A percentile compares a stretch with the other conserved stretches of the same genome.
These are phyloP conservation scores for Oreochromis grahami DNA, from an alignment of 2,797 vertebrate genomes.

Conservation along the genomic window DNA sequence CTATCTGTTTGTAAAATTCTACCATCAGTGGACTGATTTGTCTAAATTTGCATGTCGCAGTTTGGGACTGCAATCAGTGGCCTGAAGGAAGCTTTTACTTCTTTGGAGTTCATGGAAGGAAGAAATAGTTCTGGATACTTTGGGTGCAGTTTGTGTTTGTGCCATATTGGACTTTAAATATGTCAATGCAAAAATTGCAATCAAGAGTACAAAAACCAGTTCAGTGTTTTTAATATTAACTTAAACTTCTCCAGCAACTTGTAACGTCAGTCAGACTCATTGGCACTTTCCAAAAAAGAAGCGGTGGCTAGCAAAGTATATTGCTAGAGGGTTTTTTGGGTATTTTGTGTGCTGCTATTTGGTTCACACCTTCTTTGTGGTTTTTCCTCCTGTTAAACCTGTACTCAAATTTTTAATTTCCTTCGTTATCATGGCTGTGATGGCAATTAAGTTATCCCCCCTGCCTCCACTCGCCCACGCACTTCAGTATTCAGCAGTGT, in stretches of 20 bases:
- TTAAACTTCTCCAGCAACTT: not conserved
- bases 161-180: not conserved
- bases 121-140: not conserved
- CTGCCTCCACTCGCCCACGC: conserved; percentile 43
- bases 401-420: conserved; percentile 41
- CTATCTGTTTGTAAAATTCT: not conserved
- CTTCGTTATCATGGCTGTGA: conserved; percentile 22
- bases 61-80: not conserved
- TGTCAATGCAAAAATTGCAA: not conserved
- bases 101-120: not conserved
- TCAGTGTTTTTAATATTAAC: not conserved
- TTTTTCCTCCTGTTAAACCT: not conserved
- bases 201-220: not conserved
- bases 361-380: not conserved
- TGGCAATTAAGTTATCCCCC: conserved; percentile 14
- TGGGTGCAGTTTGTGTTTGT: not conserved
- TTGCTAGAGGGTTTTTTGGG: not conserved
- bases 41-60: not conserved
- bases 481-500: conserved; percentile 27
- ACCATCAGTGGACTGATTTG: not conserved
- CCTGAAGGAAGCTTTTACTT: not conserved
- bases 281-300: not conserved
- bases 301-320: not conserved
- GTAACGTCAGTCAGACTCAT: not conserved
- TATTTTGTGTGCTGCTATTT: not conserved